Base-by-base conservation (phyloP, 2,797 vertebrate genomes). In the Sternotherus odoratus region DNA sequence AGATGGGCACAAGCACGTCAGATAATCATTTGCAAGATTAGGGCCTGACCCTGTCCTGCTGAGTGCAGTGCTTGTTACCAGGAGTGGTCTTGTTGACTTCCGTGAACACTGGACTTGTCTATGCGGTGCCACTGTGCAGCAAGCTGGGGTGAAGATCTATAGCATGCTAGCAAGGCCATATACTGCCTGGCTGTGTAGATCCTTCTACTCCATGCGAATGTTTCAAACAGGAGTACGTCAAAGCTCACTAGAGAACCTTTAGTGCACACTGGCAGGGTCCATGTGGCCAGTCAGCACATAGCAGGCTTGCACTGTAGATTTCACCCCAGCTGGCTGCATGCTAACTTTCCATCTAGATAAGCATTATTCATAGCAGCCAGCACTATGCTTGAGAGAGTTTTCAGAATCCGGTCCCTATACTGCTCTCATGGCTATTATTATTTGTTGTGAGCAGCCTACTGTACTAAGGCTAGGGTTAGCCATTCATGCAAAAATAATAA, bases 1-100 rank as follows among this genome's bases (percentile, higher is more conserved):
- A 97, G 94, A 90, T 36, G 48, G 85, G 46, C 50, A 83, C 79
- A 90, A 86, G 30, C 9, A 87, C 83, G 82, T 13, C 57, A 82
- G n/a, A n/a, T 5, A 28, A 74, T 28, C 11, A 21, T 75, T 63
- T 57, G n/a, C 51, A 50, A 87, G 63, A 77, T 50, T 43, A n/a
- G 91, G 19, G 57, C 23, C 19, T 77, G 86, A 24, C 5, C 15
- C 15, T 86, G 13, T 23, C 9, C 0, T 0, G 66, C 56, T 13
- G 91, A 85, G 51, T 3, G 19, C 13, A 56, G 8, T 33, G 19
- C 49, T 83, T 16, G 21, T 5, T 5, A 10, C 43, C 69, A 56
- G 75, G 54, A 9, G 60, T 46, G 36, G 56, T 7, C 11, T 53
- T 15, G 30, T 13, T 30, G 17, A 43, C 43, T 81, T 60, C 4